Evolutionary conservation across 2,888 invertebrate species (phyloP), one percentile per base, ranked within the genome.

Genomic region (Flabesymbios commensalis): DNA sequence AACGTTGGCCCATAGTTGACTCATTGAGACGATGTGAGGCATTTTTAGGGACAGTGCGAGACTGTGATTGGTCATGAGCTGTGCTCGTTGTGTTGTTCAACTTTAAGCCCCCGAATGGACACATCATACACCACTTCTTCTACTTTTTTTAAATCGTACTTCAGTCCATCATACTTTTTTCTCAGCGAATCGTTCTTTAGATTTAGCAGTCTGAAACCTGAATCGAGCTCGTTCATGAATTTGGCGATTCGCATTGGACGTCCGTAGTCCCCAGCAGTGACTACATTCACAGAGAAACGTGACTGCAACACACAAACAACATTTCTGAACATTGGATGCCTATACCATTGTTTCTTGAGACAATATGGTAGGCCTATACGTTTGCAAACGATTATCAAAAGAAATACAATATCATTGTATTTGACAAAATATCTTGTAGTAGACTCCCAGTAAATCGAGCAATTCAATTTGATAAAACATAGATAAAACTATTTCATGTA

Each of bases 71-170:
- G n/a, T n/a, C n/a, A n/a, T n/a, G n/a, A n/a, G n/a, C n/a, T n/a
- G n/a, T n/a, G n/a, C 48, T 29, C 74, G 73, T n/a, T n/a, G n/a
- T n/a, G n/a, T n/a, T n/a, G n/a, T n/a, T n/a, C n/a, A n/a, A n/a
- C n/a, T 53, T 73, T 74, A 2, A 80, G 73, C 17, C 78, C 77
- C 32, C 80, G 65, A 24, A 80, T 81, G 19, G 78, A 76, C 49
- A 82, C 67, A 62, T 81, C 82, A 65, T 81, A 82, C 10, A 81
- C 79, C 1, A 82, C 78, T 67, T 80, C 79, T 78, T 95, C 95
- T 19, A 94, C 92, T 82, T 94, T 95, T 83, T 94, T 94, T 26
- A 94, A 90, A 77, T 94, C 94, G 77, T 95, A 95, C 69, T 85
- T 85, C 43, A 84, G 72, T 2, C 77, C 83, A 72, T 84, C 84